A percentile compares a stretch with the other conserved stretches of the same genome.
Evolutionary conservation across 2,113 vertebrate species (phyloP).

Genomic region (Gymnocephalus cernua): DNA sequence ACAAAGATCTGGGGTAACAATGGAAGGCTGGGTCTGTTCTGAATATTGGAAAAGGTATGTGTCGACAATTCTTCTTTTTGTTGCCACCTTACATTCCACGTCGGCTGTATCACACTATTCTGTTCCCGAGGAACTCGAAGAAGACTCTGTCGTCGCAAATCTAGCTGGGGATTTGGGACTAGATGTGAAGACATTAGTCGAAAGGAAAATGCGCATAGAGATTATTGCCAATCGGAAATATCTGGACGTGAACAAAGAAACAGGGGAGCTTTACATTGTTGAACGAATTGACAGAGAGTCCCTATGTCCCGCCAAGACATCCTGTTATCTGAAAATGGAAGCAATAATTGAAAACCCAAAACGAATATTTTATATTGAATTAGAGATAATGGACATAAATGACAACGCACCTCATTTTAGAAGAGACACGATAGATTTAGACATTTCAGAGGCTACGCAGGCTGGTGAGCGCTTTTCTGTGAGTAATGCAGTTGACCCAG

Average conservation of each 20-base stretch:
- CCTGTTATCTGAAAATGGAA: conserved; percentile 81
- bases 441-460: conserved; percentile 65
- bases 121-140: no score
- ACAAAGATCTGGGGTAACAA: no score
- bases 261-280: conserved; percentile 82
- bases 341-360: conserved; percentile 79
- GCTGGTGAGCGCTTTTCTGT: conserved; percentile 77
- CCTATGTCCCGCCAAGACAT: conserved; percentile 59
- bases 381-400: conserved; percentile 78
- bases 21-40: no score
- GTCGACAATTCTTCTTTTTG: no score
- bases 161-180: no score
- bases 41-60: no score
- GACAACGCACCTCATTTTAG: conserved; percentile 80
- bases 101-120: no score
- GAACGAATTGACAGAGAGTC: conserved; percentile 84
- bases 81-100: no score
- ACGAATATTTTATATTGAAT: conserved; percentile 82
- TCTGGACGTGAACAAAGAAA: conserved; percentile 86
- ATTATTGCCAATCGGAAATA: conserved; percentile 75
- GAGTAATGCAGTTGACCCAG: conserved; percentile 77
- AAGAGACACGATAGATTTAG: conserved; percentile 79
- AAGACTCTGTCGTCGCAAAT: no score
- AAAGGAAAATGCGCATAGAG: conserved; percentile 71
- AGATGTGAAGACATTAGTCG: no score